These are phyloP conservation scores for Mugil cephalus DNA, from an alignment of 2,113 vertebrate genomes.

Conservation along the genomic window DNA sequence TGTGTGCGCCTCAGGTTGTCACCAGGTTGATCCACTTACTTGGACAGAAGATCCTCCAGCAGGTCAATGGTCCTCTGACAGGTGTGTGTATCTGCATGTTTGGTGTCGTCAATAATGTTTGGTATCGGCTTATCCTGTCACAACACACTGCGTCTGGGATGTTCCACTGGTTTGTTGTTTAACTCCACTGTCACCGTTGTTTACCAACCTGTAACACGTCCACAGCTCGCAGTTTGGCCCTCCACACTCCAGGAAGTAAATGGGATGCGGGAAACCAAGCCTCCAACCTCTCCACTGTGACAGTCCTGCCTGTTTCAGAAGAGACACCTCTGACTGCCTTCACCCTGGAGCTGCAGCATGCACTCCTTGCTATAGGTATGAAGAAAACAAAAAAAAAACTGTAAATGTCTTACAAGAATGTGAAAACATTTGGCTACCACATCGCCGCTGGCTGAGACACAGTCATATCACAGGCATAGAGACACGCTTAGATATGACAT, in stretches of 20 bases:
- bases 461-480: background rate
- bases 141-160: background rate
- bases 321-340: slow-evolving; percentile 94
- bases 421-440: background rate
- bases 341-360: slow-evolving; percentile 93
- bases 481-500: background rate
- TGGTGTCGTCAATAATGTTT: background rate
- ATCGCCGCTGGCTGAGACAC: background rate
- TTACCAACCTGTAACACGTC: slow-evolving; percentile 23
- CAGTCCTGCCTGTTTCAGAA: slow-evolving; percentile 92
- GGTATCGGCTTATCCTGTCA: background rate
- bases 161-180: background rate
- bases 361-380: slow-evolving; percentile 90
- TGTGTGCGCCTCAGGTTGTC: slow-evolving; percentile 87
- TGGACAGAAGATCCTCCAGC: slow-evolving; percentile 95
- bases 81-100: slow-evolving; percentile 76
- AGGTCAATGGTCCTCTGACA: slow-evolving; percentile 87
- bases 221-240: slow-evolving; percentile 87
- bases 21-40: slow-evolving; percentile 94
- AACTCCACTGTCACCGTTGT: background rate
- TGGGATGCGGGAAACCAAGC: slow-evolving; percentile 92
- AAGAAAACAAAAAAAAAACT: background rate
- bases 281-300: slow-evolving; percentile 93
- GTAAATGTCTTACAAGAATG: background rate
- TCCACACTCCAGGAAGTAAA: slow-evolving; percentile 87